phyloP scores from a whole-genome alignment of 2,113 vertebrate genomes.

The Nesoenas mayeri region DNA sequence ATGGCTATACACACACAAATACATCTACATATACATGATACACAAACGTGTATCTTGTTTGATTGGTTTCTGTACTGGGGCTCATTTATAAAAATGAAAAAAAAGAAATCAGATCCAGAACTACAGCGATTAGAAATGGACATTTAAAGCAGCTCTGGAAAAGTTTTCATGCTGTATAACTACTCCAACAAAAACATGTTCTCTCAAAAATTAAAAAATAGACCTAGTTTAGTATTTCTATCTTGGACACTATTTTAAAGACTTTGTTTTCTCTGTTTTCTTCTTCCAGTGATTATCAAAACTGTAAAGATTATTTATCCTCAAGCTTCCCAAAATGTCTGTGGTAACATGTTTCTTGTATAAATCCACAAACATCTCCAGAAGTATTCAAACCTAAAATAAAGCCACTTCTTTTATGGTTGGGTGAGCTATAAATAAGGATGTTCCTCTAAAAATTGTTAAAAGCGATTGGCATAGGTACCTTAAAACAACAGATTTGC shows the following conservation, averaged over 20 bases:
- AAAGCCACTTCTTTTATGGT: background rate
- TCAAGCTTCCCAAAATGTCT: conserved; percentile 14
- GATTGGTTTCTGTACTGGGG: background rate
- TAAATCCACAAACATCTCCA: conserved; percentile 5
- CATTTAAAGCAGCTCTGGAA: background rate
- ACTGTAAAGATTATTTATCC: background rate
- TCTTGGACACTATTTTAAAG: background rate
- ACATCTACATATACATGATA: background rate
- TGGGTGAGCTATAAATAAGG: background rate
- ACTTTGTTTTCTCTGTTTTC: background rate
- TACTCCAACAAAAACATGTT: conserved; percentile 32
- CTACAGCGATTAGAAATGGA: background rate
- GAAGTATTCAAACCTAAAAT: conserved; percentile 26
- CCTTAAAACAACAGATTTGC: conserved; percentile 16
- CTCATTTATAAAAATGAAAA: background rate
- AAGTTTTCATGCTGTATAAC: background rate
- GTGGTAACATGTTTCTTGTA: background rate
- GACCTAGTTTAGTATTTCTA: background rate
- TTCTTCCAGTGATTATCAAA: conserved; percentile 34
- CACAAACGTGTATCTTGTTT: background rate
- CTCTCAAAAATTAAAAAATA: background rate
- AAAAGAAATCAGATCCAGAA: background rate
- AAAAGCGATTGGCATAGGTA: conserved; percentile 16
- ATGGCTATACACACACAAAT: background rate
- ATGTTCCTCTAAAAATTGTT: background rate